These are phyloP conservation scores for Miniopterus natalensis DNA, from an alignment of 2,113 vertebrate genomes.

Conservation along the genomic window DNA sequence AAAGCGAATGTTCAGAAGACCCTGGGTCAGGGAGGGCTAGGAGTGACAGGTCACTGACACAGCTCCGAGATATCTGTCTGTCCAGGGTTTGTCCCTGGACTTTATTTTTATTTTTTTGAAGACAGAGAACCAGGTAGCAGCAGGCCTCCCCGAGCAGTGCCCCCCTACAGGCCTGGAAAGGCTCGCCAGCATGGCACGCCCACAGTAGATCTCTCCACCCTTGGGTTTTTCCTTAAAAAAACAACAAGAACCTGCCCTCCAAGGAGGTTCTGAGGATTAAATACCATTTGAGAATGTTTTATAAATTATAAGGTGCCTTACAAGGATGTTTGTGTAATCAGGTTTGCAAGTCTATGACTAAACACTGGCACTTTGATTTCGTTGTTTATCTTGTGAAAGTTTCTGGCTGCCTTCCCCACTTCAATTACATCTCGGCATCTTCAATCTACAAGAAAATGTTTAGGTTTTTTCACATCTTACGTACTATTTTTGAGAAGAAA, in stretches of 20 bases:
- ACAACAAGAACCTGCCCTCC: background rate
- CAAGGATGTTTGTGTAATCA: rapidly evolving
- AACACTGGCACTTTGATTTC: background rate
- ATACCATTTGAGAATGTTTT: background rate
- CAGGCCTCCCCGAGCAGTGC: rapidly evolving
- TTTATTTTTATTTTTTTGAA: background rate
- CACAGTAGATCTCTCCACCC: rapidly evolving
- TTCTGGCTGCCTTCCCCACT: background rate
- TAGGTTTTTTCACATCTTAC: background rate
- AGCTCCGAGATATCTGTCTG: background rate
- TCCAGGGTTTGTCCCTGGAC: background rate
- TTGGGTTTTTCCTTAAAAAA: background rate
- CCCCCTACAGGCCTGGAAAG: background rate
- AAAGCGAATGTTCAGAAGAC: background rate
- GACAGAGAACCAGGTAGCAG: background rate
- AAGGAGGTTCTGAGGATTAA: background rate
- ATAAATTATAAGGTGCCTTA: background rate
- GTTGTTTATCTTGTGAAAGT: no score
- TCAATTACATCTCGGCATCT: no score
- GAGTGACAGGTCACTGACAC: background rate
- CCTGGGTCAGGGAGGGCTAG: background rate
- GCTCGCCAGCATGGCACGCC: background rate
- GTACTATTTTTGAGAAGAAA: background rate
- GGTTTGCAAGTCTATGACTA: no score
- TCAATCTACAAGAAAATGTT: background rate